Conservation (phyloP, 2,113 vertebrate genomes). For the Regulus satrapa region DNA sequence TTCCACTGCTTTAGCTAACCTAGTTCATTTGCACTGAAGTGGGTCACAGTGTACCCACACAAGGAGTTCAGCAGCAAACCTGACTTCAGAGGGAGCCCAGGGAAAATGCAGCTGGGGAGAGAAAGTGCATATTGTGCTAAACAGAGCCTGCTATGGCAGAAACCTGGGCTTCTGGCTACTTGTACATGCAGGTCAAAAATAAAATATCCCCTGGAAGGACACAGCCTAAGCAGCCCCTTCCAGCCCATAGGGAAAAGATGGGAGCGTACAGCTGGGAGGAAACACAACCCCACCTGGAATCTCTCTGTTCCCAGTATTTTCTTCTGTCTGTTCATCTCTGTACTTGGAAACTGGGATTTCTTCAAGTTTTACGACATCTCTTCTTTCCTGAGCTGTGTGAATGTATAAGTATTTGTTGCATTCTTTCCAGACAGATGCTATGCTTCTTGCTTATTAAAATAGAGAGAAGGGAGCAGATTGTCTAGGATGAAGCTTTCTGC, state of each 20-base stretch:
- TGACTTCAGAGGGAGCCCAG: not conserved
- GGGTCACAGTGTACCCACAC: slow-evolving; percentile 58
- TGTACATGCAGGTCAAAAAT: not conserved
- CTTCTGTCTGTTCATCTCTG: not conserved
- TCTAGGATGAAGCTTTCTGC: not conserved
- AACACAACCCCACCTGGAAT: rapidly evolving
- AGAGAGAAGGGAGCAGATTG: not conserved
- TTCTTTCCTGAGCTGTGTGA: not conserved
- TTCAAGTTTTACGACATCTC: not conserved
- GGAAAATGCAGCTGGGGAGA: slow-evolving; percentile 20
- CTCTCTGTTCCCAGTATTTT: not conserved
- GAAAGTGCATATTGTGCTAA: not conserved
- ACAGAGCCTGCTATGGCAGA: not conserved
- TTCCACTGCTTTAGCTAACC: slow-evolving; percentile 39
- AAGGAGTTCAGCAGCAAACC: slow-evolving; percentile 34
- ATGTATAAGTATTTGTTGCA: not conserved
- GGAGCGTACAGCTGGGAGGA: not conserved
- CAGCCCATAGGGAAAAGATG: not conserved
- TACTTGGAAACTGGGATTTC: not conserved
- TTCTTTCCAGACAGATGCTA: not conserved
- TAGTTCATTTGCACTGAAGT: slow-evolving; percentile 49
- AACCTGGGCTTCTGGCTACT: not conserved
- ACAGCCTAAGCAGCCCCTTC: not conserved
- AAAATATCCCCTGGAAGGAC: not conserved
- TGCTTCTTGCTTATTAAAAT: slow-evolving; percentile 32